A percentile compares a stretch with the other conserved stretches of the same genome.
These are phyloP conservation scores for Dendrocincla fuliginosa DNA, from an alignment of 2,797 vertebrate species.

Conservation along the genomic window DNA sequence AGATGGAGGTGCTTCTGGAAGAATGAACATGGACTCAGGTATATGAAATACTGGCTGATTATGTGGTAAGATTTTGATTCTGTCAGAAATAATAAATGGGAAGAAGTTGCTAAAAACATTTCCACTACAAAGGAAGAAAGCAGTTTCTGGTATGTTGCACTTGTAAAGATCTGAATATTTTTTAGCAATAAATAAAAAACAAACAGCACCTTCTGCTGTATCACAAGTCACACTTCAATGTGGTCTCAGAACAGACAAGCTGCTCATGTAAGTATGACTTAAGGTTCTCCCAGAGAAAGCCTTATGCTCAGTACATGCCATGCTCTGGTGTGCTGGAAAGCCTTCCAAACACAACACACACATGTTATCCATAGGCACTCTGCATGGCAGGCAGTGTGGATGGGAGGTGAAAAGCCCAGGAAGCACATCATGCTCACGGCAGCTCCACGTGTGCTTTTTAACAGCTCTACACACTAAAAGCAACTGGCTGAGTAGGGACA, in stretches of 20 bases:
- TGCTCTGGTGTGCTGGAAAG: background rate
- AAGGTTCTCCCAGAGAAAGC: background rate
- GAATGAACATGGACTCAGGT: background rate
- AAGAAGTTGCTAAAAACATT: background rate
- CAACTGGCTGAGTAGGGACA: background rate
- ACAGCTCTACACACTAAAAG: background rate
- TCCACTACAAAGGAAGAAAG: background rate
- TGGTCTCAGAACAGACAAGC: background rate
- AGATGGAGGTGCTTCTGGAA: background rate
- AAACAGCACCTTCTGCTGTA: background rate
- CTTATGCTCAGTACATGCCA: no score
- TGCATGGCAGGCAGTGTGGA: accelerated
- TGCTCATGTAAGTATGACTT: background rate
- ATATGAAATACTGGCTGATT: background rate
- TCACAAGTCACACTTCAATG: background rate
- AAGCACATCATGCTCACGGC: background rate
- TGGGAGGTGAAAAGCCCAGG: background rate
- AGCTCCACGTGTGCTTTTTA: background rate
- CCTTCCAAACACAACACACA: background rate
- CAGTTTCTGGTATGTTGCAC: background rate
- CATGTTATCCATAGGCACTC: background rate
- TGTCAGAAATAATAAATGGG: background rate
- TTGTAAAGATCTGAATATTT: background rate
- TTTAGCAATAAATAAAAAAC: background rate
- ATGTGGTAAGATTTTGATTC: background rate